phyloP scores from a whole-genome alignment of 2,888 invertebrate genomes.

The Lamellibrachia columna region DNA sequence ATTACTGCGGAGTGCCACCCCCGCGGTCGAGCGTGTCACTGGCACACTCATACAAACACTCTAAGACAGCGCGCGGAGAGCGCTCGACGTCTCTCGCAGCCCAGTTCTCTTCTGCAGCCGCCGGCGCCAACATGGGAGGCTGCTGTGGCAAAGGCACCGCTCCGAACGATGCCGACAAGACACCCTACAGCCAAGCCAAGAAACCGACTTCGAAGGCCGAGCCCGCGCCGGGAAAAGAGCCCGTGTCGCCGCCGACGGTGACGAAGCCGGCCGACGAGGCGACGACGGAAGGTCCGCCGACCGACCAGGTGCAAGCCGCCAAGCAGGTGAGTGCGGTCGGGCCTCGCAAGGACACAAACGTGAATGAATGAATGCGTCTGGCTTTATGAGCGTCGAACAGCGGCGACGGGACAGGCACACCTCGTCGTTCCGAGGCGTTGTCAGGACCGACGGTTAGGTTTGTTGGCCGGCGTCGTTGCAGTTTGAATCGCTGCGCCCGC shows the following conservation, averaged over 20 bases:
- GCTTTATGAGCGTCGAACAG: background rate
- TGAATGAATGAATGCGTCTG: background rate
- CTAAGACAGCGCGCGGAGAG: background rate
- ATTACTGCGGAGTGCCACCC: background rate
- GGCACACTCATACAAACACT: constrained; percentile 4
- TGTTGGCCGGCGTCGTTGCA: background rate
- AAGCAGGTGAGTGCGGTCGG: background rate
- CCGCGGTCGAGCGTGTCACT: background rate
- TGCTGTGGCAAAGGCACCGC: constrained; percentile 36
- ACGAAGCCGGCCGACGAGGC: background rate
- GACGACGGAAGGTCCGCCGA: background rate
- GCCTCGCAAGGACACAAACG: background rate
- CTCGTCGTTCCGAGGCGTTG: background rate
- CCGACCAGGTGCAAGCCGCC: constrained; percentile 10
- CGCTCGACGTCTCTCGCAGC: background rate
- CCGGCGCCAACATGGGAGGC: constrained; percentile 34
- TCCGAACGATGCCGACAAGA: constrained; percentile 35
- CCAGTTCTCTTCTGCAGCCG: background rate
- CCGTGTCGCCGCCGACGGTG: background rate
- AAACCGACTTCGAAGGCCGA: constrained; percentile 23
- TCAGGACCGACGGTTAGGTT: background rate
- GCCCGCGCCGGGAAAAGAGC: background rate
- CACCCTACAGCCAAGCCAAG: constrained; percentile 32
- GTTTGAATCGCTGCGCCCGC: background rate
- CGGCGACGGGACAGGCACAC: background rate